These are phyloP conservation scores for Mus minutoides DNA, from an alignment of 2,797 vertebrate species.

Conservation along the genomic window DNA sequence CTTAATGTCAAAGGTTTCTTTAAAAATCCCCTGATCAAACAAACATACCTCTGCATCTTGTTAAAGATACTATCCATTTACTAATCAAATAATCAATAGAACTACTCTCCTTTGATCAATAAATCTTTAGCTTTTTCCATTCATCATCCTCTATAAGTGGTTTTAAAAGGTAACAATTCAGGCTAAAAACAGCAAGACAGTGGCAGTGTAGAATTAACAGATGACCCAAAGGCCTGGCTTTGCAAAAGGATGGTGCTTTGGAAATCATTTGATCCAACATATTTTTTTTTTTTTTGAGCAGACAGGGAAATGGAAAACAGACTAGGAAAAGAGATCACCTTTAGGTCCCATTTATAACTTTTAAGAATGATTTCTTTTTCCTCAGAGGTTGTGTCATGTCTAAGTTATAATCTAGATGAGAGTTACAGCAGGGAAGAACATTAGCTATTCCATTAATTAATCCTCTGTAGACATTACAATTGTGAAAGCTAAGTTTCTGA, in stretches of 20 bases:
- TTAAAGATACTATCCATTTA: slow-evolving; percentile 50
- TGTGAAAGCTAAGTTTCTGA: slow-evolving; percentile 55
- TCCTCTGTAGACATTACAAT: slow-evolving; percentile 30
- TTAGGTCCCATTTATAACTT: not conserved
- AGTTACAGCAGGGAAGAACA: slow-evolving; percentile 1
- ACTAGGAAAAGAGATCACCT: not conserved
- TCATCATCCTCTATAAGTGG: not conserved
- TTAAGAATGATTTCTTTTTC: not conserved
- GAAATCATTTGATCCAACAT: not conserved
- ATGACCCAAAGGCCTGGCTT: not conserved
- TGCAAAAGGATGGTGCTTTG: not conserved
- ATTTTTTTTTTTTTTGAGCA: not conserved
- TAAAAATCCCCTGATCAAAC: not conserved
- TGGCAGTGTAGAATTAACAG: not conserved
- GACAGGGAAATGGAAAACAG: not conserved
- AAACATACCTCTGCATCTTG: not conserved
- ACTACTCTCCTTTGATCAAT: not conserved
- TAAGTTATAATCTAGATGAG: not conserved
- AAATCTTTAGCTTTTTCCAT: not conserved
- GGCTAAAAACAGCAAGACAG: not conserved
- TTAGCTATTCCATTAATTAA: slow-evolving; percentile 34
- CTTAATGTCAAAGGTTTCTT: not conserved
- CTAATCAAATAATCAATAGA: not conserved
- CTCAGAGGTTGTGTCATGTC: not conserved
- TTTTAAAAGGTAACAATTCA: not conserved